Base-by-base conservation (phyloP, 2,797 vertebrate genomes). In the Peromyscus nudipes region DNA sequence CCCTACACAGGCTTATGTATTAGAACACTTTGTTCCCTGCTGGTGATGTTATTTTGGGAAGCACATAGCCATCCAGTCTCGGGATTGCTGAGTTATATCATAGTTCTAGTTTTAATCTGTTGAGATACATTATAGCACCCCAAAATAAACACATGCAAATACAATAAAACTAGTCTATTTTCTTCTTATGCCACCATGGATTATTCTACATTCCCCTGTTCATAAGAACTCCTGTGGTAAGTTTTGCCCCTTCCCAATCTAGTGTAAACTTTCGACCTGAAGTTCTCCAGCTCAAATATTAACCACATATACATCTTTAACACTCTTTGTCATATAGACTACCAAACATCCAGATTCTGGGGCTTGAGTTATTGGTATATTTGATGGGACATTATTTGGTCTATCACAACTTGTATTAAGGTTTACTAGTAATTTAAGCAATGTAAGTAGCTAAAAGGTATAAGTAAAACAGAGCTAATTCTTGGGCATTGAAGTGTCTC, bases 211-310 rank as follows among this genome's bases (percentile, higher is more conserved):
- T 31, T 9, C 6, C 14, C 8, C 31, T 40, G 62, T 62, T 43
- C 43, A 43, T 11, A 80, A 43, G n/a, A n/a, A 62, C 16, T 7
- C 64, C 46, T 12, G 0, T 37, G 60, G 31, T 76, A 77, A 49
- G 0, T 0, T 16, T 6, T 17, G 46, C 55, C 27, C 43, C 2
- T 21, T 1, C 0, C 4, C 14, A 55, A 16, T 34, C 21, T 57
- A 62, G 1, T 2, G 25, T 65, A 55, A 87, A 64, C 17, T 37
- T 65, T 7, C 10, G 6, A 31, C 1, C 8, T 81, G 16, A 88
- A 69, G 43, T 19, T 69, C 49, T 69, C 9, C 21, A 86, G 40
- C 43, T 7, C 69, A 5, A 67, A 85, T 71, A 23, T 76, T 43
- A 81, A 85, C 71, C n/a, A n/a, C 1, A 29, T 43, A 9, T 34